phyloP scores from a whole-genome alignment of 2,888 invertebrate genomes.

The Sclerodermus sp. region DNA sequence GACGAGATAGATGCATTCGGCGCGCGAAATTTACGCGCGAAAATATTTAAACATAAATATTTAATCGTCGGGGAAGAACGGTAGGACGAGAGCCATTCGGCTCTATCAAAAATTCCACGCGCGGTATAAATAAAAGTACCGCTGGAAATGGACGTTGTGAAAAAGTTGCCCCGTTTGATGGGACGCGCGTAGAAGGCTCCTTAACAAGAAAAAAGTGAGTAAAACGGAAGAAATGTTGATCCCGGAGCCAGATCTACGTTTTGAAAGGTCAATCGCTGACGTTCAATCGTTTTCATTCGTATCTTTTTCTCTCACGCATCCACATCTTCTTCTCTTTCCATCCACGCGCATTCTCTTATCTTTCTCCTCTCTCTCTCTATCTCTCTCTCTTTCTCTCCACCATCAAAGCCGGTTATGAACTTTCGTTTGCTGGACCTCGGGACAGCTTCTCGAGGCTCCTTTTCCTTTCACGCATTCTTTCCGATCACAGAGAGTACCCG shows the following conservation, averaged over 20 bases:
- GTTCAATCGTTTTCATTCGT: slow-evolving; percentile 14
- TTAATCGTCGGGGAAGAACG: neutral
- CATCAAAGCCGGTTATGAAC: slow-evolving; percentile 11
- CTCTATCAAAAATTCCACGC: neutral
- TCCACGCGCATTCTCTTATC: slow-evolving; percentile 3
- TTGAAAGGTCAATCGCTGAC: slow-evolving; percentile 34
- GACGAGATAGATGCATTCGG: too few species aligned
- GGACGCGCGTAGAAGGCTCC: too few species aligned
- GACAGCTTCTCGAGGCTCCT: slow-evolving; percentile 7
- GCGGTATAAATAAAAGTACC: neutral
- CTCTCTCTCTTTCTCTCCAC: slow-evolving; percentile 1
- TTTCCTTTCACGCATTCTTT: slow-evolving; percentile 27
- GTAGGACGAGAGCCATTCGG: neutral
- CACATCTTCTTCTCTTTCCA: slow-evolving; percentile 15
- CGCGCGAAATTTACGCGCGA: too few species aligned
- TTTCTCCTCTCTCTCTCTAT: neutral
- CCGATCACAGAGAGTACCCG: neutral
- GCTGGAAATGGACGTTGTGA: too few species aligned
- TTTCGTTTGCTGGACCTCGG: slow-evolving; percentile 7
- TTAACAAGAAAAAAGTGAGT: neutral
- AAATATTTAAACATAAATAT: too few species aligned
- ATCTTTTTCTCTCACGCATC: slow-evolving; percentile 14
- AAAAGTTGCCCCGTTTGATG: too few species aligned
- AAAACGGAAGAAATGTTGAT: slow-evolving; percentile 2
- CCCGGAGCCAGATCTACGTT: neutral